These are phyloP conservation scores for Spizaetus ornatus DNA, from an alignment of 2,113 vertebrate genomes.

Conservation along the genomic window DNA sequence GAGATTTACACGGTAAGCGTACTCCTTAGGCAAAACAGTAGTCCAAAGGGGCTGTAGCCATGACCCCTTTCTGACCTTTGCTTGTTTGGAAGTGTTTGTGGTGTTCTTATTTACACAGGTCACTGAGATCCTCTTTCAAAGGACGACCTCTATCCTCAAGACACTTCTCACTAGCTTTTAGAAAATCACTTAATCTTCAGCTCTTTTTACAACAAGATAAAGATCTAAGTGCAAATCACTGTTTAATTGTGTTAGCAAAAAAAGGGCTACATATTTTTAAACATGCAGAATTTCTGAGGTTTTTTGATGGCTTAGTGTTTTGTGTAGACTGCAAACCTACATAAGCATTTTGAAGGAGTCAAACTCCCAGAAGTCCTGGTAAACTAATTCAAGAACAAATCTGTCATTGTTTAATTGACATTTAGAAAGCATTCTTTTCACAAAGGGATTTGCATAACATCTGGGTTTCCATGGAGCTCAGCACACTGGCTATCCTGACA, in stretches of 20 bases:
- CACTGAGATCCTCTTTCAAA: slow-evolving; percentile 79
- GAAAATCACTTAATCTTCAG: slow-evolving; percentile 74
- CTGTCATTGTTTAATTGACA: not conserved
- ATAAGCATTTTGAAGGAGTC: not conserved
- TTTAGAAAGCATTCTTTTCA: not conserved
- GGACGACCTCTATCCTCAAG: slow-evolving; percentile 74
- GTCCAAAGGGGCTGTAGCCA: slow-evolving; percentile 72
- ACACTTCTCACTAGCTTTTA: slow-evolving; percentile 69
- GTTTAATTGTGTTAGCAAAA: slow-evolving; percentile 1
- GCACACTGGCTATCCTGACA: not conserved
- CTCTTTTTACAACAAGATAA: slow-evolving; percentile 47
- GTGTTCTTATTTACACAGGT: slow-evolving; percentile 81
- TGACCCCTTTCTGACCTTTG: slow-evolving; percentile 86
- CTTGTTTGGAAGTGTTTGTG: slow-evolving; percentile 90
- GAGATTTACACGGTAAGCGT: slow-evolving; percentile 90
- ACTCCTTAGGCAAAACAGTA: slow-evolving; percentile 67
- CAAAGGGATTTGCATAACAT: not conserved
- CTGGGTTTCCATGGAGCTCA: not conserved
- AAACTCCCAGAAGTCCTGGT: not conserved
- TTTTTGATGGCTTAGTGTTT: not conserved
- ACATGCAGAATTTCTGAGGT: not conserved
- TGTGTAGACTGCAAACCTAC: not conserved
- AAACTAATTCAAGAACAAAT: not conserved
- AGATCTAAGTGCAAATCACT: slow-evolving; percentile 34
- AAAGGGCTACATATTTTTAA: not conserved